Evolutionary conservation across 2,888 invertebrate species (phyloP).

Genomic region (Carterocephalus palaemon): DNA sequence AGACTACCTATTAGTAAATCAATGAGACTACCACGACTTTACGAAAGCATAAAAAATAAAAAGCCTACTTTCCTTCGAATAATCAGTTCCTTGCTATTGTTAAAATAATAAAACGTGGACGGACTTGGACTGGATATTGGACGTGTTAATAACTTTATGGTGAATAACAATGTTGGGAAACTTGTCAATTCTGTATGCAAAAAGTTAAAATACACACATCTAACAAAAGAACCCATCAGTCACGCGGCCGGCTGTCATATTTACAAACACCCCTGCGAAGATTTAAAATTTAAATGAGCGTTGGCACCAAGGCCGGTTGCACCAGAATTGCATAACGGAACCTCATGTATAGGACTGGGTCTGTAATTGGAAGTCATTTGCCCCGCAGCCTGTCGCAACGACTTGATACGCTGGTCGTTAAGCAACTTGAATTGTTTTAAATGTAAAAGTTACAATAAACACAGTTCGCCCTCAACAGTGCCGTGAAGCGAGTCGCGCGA

Average conservation of each 20-base stretch:
- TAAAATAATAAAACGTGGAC: too few relatives aligned
- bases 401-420: slow-evolving; percentile 30
- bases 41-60: too few relatives aligned
- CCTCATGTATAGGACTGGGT: slow-evolving; percentile 22
- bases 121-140: too few relatives aligned
- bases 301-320: slow-evolving; percentile 14
- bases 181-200: background rate
- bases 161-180: slow-evolving; percentile 2
- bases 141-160: too few relatives aligned
- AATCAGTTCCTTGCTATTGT: too few relatives aligned
- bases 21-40: too few relatives aligned
- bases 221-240: slow-evolving; percentile 3
- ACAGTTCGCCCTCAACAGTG: slow-evolving; percentile 38
- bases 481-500: slow-evolving; percentile 34
- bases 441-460: slow-evolving; percentile 64
- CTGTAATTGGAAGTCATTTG: slow-evolving; percentile 25
- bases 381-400: slow-evolving; percentile 18
- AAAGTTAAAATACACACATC: slow-evolving; percentile 13
- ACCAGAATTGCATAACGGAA: slow-evolving; percentile 18
- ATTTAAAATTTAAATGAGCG: slow-evolving; percentile 23
- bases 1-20: too few relatives aligned
- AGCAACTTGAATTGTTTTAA: slow-evolving; percentile 58
- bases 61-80: too few relatives aligned
- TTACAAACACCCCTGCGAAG: slow-evolving; percentile 17
- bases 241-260: slow-evolving; percentile 7